Evolutionary conservation across 2,797 vertebrate genomes (phyloP), one percentile per base, ranked within the genome.

Genomic region (Gorsachius magnificus): DNA sequence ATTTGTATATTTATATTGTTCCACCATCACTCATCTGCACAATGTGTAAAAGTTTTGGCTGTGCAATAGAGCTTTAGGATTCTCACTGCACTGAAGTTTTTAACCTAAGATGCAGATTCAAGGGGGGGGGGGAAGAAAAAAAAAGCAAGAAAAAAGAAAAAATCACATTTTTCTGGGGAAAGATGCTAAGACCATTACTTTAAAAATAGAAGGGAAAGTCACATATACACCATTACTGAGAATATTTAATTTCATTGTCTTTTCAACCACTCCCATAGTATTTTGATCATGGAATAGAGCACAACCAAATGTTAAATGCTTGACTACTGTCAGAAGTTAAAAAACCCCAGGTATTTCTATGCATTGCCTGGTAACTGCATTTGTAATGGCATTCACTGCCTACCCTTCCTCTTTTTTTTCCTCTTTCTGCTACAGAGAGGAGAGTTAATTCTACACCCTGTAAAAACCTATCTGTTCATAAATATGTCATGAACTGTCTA

Each of bases 71-170:
- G 17, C 16, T 75, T 80, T 68, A 65, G 6, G 4, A 2, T 38
- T 91, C 16, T 35, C 15, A 43, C 4, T 63, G 11, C 36, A 28
- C 14, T 57, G 11, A 8, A 53, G 14, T 36, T 72, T 87, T 72
- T 72, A 83, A 75, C 45, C 3, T 12, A 48, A 51, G 13, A 60
- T 10, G 35, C 3, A 71, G 14, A 57, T 43, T 60, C 17, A 48
- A 58, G 14, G 7, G 3, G 1, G 10, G 54, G 14, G 7, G 3
- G 1, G 16, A 7, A 2, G 16, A 36, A n/a, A 61, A 28, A 31
- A 76, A 66, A 6, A 1, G 10, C 2, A 15, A 53, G 26, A 66
- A 51, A 25, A 53, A 51, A 65, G 8, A 16, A 2, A 45, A 78
- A 35, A 41, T 2, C 5, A 26, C 3, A 19, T 71, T 46, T 72